phyloP scores from a whole-genome alignment of 1,140 invertebrate species.

The Zaprionus vittiger region DNA sequence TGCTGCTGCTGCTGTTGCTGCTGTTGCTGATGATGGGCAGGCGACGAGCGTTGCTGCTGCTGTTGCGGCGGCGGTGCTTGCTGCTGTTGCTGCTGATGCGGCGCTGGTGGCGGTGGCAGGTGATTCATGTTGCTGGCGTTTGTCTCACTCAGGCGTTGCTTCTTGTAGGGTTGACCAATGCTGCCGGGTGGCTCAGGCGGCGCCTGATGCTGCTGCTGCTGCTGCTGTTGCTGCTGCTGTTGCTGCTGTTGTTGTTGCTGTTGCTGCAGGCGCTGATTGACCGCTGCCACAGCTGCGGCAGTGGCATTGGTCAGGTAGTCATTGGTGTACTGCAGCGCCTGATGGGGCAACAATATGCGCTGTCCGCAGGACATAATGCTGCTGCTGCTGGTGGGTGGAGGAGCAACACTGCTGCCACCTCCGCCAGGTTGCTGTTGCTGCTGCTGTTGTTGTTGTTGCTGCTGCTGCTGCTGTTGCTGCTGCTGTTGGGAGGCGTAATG shows the following conservation, averaged over 20 bases:
- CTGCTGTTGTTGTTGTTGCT: constrained; percentile 52
- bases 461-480: constrained; percentile 35
- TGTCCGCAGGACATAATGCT: constrained; percentile 61
- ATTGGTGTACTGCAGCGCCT: constrained; percentile 63
- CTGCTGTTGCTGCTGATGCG: constrained; percentile 31
- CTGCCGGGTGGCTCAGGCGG: constrained; percentile 68
- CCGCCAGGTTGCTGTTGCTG: constrained; percentile 43
- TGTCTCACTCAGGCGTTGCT: constrained; percentile 89
- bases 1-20: constrained; percentile 46
- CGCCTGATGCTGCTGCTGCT: constrained; percentile 66
- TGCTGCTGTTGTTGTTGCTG: constrained; percentile 10
- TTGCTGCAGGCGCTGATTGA: constrained; percentile 82
- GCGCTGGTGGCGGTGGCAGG: constrained; percentile 72
- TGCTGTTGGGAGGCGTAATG: constrained; percentile 68
- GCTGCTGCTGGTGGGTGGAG: constrained; percentile 27
- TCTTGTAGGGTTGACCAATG: constrained; percentile 90
- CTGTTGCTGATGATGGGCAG: constrained; percentile 9
- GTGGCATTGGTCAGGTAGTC: constrained; percentile 72
- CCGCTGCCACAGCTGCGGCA: constrained; percentile 37
- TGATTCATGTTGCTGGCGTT: constrained; percentile 81
- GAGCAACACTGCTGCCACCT: constrained; percentile 43
- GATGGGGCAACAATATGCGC: constrained; percentile 54
- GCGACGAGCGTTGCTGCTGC: constrained; percentile 36
- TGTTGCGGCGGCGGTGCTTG: constrained; percentile 43
- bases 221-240: constrained; percentile 17